Base-by-base conservation (phyloP, 2,797 vertebrate genomes). In the Mus caroli region DNA sequence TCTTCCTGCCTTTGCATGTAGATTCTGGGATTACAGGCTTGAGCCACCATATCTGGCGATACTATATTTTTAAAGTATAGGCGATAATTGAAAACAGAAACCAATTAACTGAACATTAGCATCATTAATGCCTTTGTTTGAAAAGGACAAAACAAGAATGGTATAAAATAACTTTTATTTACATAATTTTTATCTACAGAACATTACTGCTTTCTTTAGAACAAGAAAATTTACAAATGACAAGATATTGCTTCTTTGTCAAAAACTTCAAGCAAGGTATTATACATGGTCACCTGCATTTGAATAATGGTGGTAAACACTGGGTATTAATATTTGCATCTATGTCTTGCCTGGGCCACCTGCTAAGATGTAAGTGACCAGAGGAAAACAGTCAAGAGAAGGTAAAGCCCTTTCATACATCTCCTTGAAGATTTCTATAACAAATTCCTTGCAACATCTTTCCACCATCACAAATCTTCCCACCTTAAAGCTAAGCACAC, bases 141-240 rank as follows among this genome's bases (percentile, higher is more conserved):
- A 97, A 83, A 92, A 88, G 50, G 88, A 94, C 93, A 95, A 76
- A 91, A 96, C 12, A 91, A 52, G 94, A 97, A 62, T 97, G 90
- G 34, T 98, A 98, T 92, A 98, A 98, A 98, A 98, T 97, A 97
- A 96, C 97, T 98, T 97, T 98, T 99, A 99, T 98, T 99, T 95
- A 98, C 98, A 98, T 97, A 97, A 98, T 98, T 98, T 98, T 98
- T 97, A 98, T 75, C 56, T 97, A 98, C 58, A 97, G 96, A 96
- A 97, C 80, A 97, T 77, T 71, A 97, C 93, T 92, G 97, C 90
- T 98, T 98, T 97, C 98, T 98, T 98, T 98, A 97, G 97, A 98
- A 98, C 91, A 97, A 98, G 97, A 98, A 98, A 98, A 96, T 89
- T 97, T 96, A 64, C 87, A 96, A 93, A 96, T 96, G 79, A 97